Percentiles rank a stretch among this genome's conserved stretches.
Evolutionary conservation across 2,113 vertebrate genomes (phyloP).

Genomic region (Macquaria ambigua): DNA sequence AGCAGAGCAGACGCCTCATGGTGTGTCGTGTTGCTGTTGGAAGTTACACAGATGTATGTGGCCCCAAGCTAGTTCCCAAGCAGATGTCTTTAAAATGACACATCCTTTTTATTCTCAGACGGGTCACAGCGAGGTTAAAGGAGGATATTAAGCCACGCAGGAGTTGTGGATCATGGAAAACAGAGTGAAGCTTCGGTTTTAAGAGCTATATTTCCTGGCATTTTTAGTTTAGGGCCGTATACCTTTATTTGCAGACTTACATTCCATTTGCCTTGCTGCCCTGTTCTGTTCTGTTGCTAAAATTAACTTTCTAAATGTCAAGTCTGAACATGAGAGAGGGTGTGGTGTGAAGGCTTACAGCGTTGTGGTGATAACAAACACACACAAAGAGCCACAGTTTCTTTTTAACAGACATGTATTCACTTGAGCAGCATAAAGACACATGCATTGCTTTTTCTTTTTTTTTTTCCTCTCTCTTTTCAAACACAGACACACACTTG

Average conservation of each 20-base stretch:
- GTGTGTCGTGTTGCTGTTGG: slow-evolving; percentile 13
- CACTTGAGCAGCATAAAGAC: neutral
- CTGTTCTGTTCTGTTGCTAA: slow-evolving; percentile 6
- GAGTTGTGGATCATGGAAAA: slow-evolving; percentile 4
- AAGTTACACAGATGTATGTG: neutral
- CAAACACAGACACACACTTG: neutral
- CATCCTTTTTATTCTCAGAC: neutral
- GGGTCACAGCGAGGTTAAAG: slow-evolving; percentile 34
- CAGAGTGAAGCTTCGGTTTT: neutral
- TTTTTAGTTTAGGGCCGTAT: slow-evolving; percentile 5
- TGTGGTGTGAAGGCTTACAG: neutral
- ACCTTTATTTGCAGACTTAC: neutral
- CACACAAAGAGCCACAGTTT: slow-evolving; percentile 13
- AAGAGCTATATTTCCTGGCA: slow-evolving; percentile 17
- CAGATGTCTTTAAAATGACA: slow-evolving; percentile 25
- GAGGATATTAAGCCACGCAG: slow-evolving; percentile 10
- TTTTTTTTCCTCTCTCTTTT: neutral
- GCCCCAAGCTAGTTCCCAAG: neutral
- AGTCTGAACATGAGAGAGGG: slow-evolving; percentile 34
- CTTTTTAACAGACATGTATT: neutral
- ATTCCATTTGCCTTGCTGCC: neutral
- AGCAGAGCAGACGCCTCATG: neutral
- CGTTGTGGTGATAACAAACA: neutral
- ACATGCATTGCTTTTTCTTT: neutral
- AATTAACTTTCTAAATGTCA: slow-evolving; percentile 49